Conservation (phyloP, 2,113 vertebrate species). For the Synchiropus splendidus region DNA sequence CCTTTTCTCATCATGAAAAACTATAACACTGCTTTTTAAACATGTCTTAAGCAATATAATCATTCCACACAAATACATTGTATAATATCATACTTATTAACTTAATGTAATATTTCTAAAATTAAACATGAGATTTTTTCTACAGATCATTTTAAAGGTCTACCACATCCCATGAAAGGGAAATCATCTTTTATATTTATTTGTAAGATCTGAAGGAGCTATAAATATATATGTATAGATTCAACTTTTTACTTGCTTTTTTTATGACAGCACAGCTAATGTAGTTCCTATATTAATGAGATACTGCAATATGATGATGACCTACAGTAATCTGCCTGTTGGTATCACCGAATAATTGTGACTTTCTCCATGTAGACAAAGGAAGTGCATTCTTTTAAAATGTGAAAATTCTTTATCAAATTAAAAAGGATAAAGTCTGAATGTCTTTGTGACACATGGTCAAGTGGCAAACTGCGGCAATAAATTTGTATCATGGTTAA, state of each 20-base stretch:
- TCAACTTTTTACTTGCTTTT: slow-evolving; percentile 7
- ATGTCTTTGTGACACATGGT: no score
- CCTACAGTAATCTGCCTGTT: slow-evolving; percentile 17
- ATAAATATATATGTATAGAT: slow-evolving; percentile 2
- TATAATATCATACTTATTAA: slow-evolving; percentile 32
- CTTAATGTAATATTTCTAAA: slow-evolving; percentile 47
- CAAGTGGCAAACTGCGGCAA: slow-evolving; percentile 13
- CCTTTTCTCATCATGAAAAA: no score
- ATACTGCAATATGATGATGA: slow-evolving; percentile 19
- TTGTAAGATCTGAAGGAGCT: slow-evolving; percentile 12
- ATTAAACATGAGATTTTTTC: slow-evolving; percentile 29
- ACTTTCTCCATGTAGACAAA: no score
- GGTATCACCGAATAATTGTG: no score
- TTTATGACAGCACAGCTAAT: slow-evolving; percentile 1
- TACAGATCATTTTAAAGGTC: slow-evolving; percentile 7
- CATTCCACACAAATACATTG: slow-evolving; percentile 14
- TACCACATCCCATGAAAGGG: slow-evolving; percentile 8
- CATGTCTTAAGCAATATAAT: slow-evolving; percentile 1
- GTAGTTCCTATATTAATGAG: slow-evolving; percentile 12
- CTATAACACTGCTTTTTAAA: slow-evolving; percentile 2
- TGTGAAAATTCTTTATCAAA: no score
- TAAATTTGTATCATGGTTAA: slow-evolving; percentile 25
- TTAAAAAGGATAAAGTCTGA: no score
- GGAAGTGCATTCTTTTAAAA: no score
- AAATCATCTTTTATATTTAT: slow-evolving; percentile 22